Percentiles rank a stretch among this genome's conserved stretches.
Evolutionary conservation across 2,888 invertebrate species (phyloP).

Genomic region (Pristionchus mayeri): DNA sequence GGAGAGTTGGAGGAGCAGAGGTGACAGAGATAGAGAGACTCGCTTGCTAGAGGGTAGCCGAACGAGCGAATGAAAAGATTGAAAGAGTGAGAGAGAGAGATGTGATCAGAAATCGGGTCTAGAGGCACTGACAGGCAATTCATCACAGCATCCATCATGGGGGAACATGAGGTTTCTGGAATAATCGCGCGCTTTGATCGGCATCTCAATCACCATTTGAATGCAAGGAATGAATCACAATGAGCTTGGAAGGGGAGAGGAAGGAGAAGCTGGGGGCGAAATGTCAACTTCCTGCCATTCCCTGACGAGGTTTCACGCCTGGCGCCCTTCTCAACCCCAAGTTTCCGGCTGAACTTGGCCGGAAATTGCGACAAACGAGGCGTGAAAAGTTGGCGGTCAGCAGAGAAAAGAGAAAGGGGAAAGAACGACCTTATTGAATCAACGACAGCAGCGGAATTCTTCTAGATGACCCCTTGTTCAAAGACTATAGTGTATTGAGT

Average conservation of each 20-base stretch:
- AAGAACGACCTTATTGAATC: background rate
- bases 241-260: background rate
- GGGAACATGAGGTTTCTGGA: background rate
- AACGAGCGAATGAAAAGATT: background rate
- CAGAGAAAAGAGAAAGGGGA: constrained; percentile 1
- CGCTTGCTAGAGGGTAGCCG: background rate
- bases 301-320: background rate
- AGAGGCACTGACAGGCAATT: constrained; percentile 17
- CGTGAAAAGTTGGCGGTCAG: background rate
- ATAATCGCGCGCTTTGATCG: constrained; percentile 1
- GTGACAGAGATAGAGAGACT: constrained; percentile 22
- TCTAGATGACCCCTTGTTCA: background rate
- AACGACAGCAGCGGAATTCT: background rate
- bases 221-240: constrained; percentile 3
- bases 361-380: constrained; percentile 4
- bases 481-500: too few relatives aligned
- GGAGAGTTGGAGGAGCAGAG: background rate
- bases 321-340: background rate
- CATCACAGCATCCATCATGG: background rate
- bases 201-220: constrained; percentile 1
- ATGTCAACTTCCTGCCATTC: background rate
- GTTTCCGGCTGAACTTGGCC: background rate
- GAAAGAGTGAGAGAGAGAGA: constrained; percentile 6
- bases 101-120: constrained; percentile 24
- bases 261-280: too few relatives aligned